These are phyloP conservation scores for Zapornia atra DNA, from an alignment of 2,113 vertebrate species.

Conservation along the genomic window DNA sequence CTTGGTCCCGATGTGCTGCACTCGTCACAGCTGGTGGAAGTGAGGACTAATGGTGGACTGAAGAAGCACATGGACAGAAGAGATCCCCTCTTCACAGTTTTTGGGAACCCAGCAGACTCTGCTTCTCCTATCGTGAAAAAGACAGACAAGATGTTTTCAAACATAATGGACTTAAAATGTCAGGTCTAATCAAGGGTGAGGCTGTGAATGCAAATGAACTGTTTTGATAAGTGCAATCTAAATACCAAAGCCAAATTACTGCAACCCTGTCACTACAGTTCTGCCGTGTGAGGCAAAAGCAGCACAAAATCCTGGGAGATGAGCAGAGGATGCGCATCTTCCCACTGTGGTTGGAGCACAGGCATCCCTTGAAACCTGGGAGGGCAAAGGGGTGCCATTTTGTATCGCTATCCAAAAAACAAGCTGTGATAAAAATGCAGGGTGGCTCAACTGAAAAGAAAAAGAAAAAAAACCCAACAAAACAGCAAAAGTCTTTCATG, in stretches of 20 bases:
- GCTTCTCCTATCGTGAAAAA: background rate
- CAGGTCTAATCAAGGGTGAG: constrained; percentile 1
- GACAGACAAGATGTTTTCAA: background rate
- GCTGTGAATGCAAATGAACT: background rate
- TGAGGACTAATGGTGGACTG: background rate
- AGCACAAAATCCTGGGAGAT: background rate
- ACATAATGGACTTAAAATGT: constrained; percentile 2
- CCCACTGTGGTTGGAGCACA: background rate
- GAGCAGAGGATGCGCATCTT: background rate
- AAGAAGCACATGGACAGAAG: background rate
- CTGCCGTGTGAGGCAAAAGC: background rate
- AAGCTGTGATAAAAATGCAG: background rate
- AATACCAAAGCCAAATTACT: background rate
- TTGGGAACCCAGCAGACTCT: background rate
- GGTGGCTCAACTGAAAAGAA: background rate
- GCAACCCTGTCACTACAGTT: background rate
- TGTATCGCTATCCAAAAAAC: background rate
- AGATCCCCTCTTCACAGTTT: background rate
- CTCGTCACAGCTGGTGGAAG: background rate
- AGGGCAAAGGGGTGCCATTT: background rate
- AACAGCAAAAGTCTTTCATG: background rate
- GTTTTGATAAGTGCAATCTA: background rate
- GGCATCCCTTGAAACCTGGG: background rate
- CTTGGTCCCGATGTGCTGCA: background rate
- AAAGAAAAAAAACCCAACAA: too few species aligned